Conservation (phyloP, 2,888 invertebrate genomes). For the Diplolepis rosae region DNA sequence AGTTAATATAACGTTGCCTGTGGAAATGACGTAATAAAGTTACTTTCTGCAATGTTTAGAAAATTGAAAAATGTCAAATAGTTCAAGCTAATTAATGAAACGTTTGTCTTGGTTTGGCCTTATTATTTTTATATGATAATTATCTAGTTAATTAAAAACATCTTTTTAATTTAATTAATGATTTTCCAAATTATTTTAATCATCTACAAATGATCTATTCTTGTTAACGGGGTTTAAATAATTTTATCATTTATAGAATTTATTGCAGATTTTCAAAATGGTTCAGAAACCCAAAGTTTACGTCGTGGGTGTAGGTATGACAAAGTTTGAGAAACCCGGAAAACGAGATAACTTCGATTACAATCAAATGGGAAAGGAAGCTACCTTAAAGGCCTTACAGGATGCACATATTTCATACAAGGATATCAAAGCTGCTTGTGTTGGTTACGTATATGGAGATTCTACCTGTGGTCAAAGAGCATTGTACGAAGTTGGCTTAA, state of each 20-base stretch:
- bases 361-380: slow-evolving; percentile 95
- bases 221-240: too few relatives aligned
- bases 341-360: slow-evolving; percentile 88
- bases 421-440: slow-evolving; percentile 90
- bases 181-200: too few relatives aligned
- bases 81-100: too few relatives aligned
- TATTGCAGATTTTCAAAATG: slow-evolving; percentile 53
- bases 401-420: slow-evolving; percentile 87
- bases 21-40: too few relatives aligned
- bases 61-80: neutral
- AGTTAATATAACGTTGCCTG: too few relatives aligned
- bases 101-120: neutral
- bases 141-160: neutral
- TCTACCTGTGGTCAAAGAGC: slow-evolving; percentile 97
- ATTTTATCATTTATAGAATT: too few relatives aligned
- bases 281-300: slow-evolving; percentile 78
- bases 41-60: neutral
- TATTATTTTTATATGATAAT: neutral
- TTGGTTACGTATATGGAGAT: slow-evolving; percentile 96
- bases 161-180: too few relatives aligned
- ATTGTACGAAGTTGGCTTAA: slow-evolving; percentile 94
- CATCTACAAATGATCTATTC: too few relatives aligned
- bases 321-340: slow-evolving; percentile 98
- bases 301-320: slow-evolving; percentile 98
- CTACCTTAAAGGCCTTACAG: slow-evolving; percentile 88